Base-by-base conservation (phyloP, 2,797 vertebrate genomes). In the Galagoides demidoff region DNA sequence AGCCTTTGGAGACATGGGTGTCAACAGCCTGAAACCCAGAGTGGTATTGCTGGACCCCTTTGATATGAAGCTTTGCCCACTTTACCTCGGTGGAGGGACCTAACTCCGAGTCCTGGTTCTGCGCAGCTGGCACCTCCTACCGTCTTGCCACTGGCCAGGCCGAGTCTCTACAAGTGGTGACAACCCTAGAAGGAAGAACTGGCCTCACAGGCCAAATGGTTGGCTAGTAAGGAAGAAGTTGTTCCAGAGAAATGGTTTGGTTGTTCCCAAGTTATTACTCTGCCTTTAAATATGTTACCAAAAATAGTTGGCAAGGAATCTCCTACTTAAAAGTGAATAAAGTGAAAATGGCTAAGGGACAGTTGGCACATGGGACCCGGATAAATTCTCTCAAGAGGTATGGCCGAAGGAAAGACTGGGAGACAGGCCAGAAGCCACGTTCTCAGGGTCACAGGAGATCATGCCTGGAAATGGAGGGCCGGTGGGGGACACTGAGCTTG, bases 251-350 rank as follows among this genome's bases (percentile, higher is more conserved):
- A 61, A 59, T 37, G 23, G 61, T 34, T 39, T 79, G 66, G 64
- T 34, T 25, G 7, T 59, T 84, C 12, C 74, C 55, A n/a, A 7
- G 5, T 10, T 49, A 78, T 70, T 34, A 49, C 61, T 84, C 61
- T 57, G 66, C 81, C 78, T 88, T 95, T 82, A 96, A 39, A 81
- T 59, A 52, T 27, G 7, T 77, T 34, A 81, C 79, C 64, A 43
- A 89, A 90, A 61, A n/a, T 12, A 85, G 22, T 7, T 71, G 70
- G 31, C 31, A n/a, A 79, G 70, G 22, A 49, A 37, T 43, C 39
- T 45, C 71, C 63, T 13, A 57, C 29, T 55, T 39, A 90, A 92
- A 92, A 45, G n/a, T 19, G 37, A 79, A 66, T 49, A 74, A 85
- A 49, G 43, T 55, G 14, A 37, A 93, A 79, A 68, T 66, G 52